Percentiles rank a stretch among this genome's conserved stretches.
These are phyloP conservation scores for Drosophila orena DNA, from an alignment of 1,140 invertebrate species.

Conservation along the genomic window DNA sequence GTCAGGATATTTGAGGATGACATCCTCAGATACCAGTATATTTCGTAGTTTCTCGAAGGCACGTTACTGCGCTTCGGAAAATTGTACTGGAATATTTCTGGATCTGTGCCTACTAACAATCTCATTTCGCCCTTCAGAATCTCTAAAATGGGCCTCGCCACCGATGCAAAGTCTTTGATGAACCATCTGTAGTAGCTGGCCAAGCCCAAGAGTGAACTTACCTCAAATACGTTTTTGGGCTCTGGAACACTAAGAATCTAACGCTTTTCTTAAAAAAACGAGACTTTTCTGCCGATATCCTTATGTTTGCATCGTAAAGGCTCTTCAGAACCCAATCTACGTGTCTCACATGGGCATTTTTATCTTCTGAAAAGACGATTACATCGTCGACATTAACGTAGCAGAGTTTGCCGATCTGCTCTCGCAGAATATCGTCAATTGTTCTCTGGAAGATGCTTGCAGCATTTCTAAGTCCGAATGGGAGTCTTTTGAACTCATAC, in stretches of 20 bases:
- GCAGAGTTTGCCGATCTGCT: too few species aligned
- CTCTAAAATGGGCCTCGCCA: background rate
- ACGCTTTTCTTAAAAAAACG: too few species aligned
- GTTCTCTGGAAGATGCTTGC: too few species aligned
- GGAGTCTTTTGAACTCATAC: too few species aligned
- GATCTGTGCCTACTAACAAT: conserved; percentile 5
- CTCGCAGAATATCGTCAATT: too few species aligned
- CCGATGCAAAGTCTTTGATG: background rate
- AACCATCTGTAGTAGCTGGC: background rate
- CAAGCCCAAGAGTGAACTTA: background rate
- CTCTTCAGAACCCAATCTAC: too few species aligned
- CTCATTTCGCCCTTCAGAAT: conserved; percentile 5
- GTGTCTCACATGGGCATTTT: too few species aligned
- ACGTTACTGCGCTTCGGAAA: background rate
- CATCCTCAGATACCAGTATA: background rate
- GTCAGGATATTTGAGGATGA: background rate
- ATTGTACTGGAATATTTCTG: background rate
- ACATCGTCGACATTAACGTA: too few species aligned
- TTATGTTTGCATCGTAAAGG: too few species aligned
- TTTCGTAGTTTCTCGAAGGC: conserved; percentile 2
- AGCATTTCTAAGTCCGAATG: too few species aligned
- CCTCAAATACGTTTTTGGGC: background rate
- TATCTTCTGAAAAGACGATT: too few species aligned
- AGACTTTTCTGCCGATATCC: too few species aligned
- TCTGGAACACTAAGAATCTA: background rate